Base-by-base conservation (phyloP, 1,140 invertebrate species). In the Eulimnadia texana region DNA sequence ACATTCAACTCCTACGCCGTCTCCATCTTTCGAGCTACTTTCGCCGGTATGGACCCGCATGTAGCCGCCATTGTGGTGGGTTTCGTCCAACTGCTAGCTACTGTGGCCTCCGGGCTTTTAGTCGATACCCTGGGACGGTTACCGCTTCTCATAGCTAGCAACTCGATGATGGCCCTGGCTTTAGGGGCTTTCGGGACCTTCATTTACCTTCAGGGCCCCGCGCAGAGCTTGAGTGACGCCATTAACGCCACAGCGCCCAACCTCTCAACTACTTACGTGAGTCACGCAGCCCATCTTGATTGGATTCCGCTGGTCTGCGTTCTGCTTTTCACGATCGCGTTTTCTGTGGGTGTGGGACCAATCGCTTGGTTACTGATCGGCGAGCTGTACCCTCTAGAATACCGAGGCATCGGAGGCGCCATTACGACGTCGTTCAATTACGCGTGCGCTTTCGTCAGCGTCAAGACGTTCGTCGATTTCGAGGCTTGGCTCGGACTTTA, bases 311-410 rank as follows among this genome's bases (percentile, higher is more conserved):
- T 89, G 42, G 76, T 85, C n/a, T 88, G 86, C 72, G 86, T 87
- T 10, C 73, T 89, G 52, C 81, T 87, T 50, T 88, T 89, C 70
- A 87, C 86, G 1, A 82, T 88, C 3, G 86, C 86, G 20, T 90
- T 92, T 72, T 85, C 87, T 1, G 74, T 93, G 63, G 90, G 90
- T 27, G 90, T 91, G 69, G 89, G 87, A 70, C 90, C 90, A 49
- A 90, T 93, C 70, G 90, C 88, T 22, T 88, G 86, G 79, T 76
- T 93, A 62, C 78, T 92, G 58, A 86, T 90, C 70, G 88, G 86
- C 52, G 90, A 93, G 75, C 77, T 93, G 20, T 92, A 93, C 71
- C 86, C 89, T 19, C 74, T 90, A 50, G 85, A 89, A 71, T 88
- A 88, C 67, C 79, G 88, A 64, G 87, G 86, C 64, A 78, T 87